phyloP scores from a whole-genome alignment of 2,113 vertebrate genomes.

The Uria lomvia region DNA sequence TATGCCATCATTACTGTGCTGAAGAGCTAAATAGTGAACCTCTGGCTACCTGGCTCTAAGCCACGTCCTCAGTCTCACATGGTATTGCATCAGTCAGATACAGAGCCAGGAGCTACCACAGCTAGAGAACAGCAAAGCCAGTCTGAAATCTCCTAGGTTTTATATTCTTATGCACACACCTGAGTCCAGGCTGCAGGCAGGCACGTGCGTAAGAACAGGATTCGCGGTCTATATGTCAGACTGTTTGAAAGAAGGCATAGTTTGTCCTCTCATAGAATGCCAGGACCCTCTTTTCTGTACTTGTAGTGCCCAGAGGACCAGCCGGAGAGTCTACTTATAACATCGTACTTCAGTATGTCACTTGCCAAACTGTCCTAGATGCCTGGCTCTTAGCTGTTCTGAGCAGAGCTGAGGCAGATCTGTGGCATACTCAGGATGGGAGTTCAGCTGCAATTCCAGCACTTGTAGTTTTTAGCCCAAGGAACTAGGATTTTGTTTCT shows the following conservation, averaged over 20 bases:
- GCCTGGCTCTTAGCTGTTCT: background rate
- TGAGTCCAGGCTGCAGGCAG: background rate
- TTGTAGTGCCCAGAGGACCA: background rate
- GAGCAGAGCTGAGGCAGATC: background rate
- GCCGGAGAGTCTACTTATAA: background rate
- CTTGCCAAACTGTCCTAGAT: background rate
- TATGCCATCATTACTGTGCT: background rate
- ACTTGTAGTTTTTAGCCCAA: background rate
- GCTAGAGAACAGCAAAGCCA: background rate
- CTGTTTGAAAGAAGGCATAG: background rate
- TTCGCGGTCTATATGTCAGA: background rate
- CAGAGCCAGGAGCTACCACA: background rate
- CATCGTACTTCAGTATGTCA: background rate
- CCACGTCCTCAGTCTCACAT: background rate
- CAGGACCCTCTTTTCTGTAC: background rate
- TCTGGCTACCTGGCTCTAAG: background rate
- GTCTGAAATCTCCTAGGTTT: background rate
- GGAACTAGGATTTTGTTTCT: background rate
- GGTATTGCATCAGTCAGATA: background rate
- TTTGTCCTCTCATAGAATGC: background rate
- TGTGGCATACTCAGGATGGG: background rate
- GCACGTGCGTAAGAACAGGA: background rate
- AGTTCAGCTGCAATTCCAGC: background rate
- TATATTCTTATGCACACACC: rapidly evolving
- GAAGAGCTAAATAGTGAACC: background rate